Base-by-base conservation (phyloP, 2,888 invertebrate genomes). In the Mesorhabditis sp. region DNA sequence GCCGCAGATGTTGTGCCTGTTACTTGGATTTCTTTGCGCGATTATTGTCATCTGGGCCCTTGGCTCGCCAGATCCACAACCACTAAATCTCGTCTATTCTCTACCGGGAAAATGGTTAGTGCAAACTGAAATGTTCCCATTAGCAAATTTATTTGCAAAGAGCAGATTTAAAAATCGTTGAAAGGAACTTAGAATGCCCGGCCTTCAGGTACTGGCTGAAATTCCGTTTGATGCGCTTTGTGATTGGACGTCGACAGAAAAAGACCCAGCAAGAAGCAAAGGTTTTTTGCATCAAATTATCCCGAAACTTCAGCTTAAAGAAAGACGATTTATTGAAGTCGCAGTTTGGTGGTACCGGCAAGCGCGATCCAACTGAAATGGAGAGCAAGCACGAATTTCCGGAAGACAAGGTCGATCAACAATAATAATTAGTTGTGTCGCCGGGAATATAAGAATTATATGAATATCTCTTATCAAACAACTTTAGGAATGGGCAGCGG, bases 401-500 rank as follows among this genome's bases (percentile, higher is more conserved):
- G 7, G 61, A 63, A 15, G 72, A 73, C 13, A 74, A 73, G 67
- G 72, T 71, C 4, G 15, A 42, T 10, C 45, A n/a, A n/a, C n/a
- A n/a, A n/a, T n/a, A n/a, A n/a, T n/a, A n/a, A n/a, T n/a, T n/a
- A n/a, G n/a, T n/a, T n/a, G n/a, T n/a, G n/a, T n/a, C n/a, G n/a
- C n/a, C n/a, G n/a, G n/a, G n/a, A n/a, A n/a, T n/a, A n/a, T n/a
- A n/a, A n/a, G n/a, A n/a, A n/a, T n/a, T n/a, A n/a, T n/a, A n/a
- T n/a, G 63, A 44, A 67, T n/a, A 42, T 41, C 7, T 10, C 10
- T 13, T 3, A 28, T n/a, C n/a, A n/a, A n/a, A n/a, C n/a, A 13
- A 65, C 6, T 62, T 70, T 41, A 75, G 76, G 67, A 85, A 65
- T 78, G 80, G 90, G 91, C 91, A 2, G 92, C 92, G 74, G 92